Evolutionary conservation across 1,140 invertebrate genomes (phyloP), one percentile per base, ranked within the genome.

Genomic region (Paraescarpia echinospica): DNA sequence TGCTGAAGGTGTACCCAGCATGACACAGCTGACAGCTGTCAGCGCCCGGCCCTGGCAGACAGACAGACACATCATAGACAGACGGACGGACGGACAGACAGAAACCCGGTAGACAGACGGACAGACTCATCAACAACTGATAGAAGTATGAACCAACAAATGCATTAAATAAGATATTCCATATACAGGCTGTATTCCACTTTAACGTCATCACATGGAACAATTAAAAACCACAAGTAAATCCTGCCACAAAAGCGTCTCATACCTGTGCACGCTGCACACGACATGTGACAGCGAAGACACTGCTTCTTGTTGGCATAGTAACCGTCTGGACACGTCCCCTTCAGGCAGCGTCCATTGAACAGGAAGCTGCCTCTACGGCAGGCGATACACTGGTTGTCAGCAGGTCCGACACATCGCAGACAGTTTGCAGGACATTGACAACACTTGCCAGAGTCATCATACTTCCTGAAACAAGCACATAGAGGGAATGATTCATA

Each of bases 261-360:
- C 89, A 31, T 91, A 91, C 92, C 92, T 27, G 77, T 51, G 59
- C 92, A 93, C 0, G 33, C 34, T 18, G 35, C 35, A 48, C 92
- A 93, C 34, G 92, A 91, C 90, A 48, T 41, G 89, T 93, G 35
- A 91, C 92, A 93, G 34, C 34, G 91, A 59, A 22, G 91, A 59
- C 91, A 91, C 91, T 91, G 91, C 33, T 91, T 35, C 33, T 59
- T 59, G 48, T 48, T 34, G 34, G 91, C 41, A 91, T 48, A 91
- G 41, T 48, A 91, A 91, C 35, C 91, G 4, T 91, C 34, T 31
- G 91, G 91, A 91, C 91, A 91, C 6, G 34, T 18, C 59, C 59
- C 59, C 59, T 77, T 77, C 59, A 77, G 59, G 22, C 59, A 77
- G 18, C 59, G 59, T 6, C 59, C 59, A 4, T 77, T 77, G 59